Evolutionary conservation across 2,113 vertebrate species (phyloP), one percentile per base, ranked within the genome.

Genomic region (Barnardius zonarius): DNA sequence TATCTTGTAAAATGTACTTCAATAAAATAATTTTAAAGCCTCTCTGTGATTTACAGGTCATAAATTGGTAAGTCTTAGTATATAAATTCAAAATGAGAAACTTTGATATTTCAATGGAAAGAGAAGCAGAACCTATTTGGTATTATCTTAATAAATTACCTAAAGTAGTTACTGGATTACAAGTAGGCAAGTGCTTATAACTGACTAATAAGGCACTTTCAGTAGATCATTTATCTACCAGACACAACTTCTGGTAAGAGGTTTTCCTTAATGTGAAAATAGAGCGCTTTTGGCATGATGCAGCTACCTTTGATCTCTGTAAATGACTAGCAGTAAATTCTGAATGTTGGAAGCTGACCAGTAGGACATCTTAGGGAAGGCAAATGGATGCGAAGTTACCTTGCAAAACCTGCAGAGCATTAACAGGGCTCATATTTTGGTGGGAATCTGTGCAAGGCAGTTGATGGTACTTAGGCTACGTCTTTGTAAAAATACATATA

Each of bases 71-170:
- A 91, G 35, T 63, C 49, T 37, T 67, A 64, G 52, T 39, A 61
- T 92, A 92, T 83, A 69, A 80, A 61, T 82, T 79, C 9, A 76
- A 89, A 91, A 63, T 89, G 28, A 57, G 30, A 77, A 62, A 13
- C 74, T 64, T 59, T 79, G 78, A 48, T 88, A 23, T 88, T 92
- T n/a, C 23, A 81, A 33, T 27, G 13, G 62, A 92, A 43, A 28
- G 73, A 90, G 62, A 70, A 96, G 85, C 84, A 82, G 79, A 82
- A 82, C 86, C 57, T 95, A 3, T 93, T 94, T 92, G 49, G 33
- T 86, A 62, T 95, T 97, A 72, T 83, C 74, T 63, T 94, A 92
- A 83, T 88, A 95, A 94, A 95, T 86, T 41, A 95, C n/a, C 49
- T 43, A 19, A 52, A 89, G 41, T 87, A 79, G 74, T 88, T 93